Evolutionary conservation across 2,888 invertebrate species (phyloP), one percentile per base, ranked within the genome.

Genomic region (Pediacus dermestoides): DNA sequence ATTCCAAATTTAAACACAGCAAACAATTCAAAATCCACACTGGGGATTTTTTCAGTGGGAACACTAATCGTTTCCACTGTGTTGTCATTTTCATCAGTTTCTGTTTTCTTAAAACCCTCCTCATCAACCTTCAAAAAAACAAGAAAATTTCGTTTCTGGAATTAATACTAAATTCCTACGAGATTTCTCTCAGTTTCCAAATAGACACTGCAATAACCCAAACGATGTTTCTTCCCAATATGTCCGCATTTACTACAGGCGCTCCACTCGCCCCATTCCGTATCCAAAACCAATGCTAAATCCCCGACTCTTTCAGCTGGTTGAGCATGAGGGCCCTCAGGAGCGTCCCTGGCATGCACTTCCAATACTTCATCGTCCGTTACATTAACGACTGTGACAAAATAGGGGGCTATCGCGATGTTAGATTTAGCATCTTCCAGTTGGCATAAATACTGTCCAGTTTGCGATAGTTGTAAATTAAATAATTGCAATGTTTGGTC

Each of bases 241-340:
- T 57, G 60, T 21, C 70, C 73, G 51, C 85, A 85, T 4, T 61
- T 64, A 41, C 78, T 81, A 61, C 86, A 85, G 15, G 72, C 64
- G 4, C 79, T 77, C 85, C 85, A 85, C 1, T 65, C 57, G 1
- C 74, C 67, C 83, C 84, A 85, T 4, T 66, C 62, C 1, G 75
- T 80, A 48, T 71, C 75, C 30, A 78, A 42, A 37, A 62, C 53
- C 35, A 80, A 50, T 40, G 68, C 59, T 54, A 64, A 39, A 52
- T 50, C 31, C 44, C 34, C 14, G 58, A 60, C 50, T 14, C 53
- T 32, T 35, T 58, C 50, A 0, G 63, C 47, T 18, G 57, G 46
- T 52, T 54, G 50, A 1, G 70, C 52, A 46, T 71, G 67, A 1
- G 66, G 64, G 4, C 63, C 64, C 15, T 55, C 31, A 9, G 54